Percentiles rank a stretch among this genome's conserved stretches.
phyloP scores from a whole-genome alignment of 2,797 vertebrate species.

The Babyrousa celebensis region DNA sequence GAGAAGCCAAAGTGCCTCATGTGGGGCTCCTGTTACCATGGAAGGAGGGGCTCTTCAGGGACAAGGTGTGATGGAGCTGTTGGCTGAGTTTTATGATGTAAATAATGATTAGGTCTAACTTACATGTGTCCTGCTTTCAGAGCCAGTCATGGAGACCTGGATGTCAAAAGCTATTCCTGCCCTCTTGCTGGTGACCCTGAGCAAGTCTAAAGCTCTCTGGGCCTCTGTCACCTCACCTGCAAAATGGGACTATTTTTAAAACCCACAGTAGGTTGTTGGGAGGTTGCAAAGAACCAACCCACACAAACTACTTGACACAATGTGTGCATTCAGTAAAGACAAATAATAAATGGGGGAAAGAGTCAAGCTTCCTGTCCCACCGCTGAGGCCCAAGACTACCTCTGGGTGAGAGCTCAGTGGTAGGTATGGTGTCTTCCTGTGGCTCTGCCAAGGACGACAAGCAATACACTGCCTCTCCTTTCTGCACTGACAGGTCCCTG shows the following conservation, averaged over 20 bases:
- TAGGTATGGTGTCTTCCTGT: background rate
- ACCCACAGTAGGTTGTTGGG: fast-evolving
- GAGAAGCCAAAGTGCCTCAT: background rate
- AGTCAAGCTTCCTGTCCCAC: background rate
- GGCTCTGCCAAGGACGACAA: background rate
- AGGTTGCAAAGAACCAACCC: fast-evolving
- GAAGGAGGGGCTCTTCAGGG: background rate
- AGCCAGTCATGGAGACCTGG: background rate
- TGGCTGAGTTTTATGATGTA: background rate
- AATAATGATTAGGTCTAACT: background rate
- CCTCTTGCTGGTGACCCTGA: background rate
- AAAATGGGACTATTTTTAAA: background rate
- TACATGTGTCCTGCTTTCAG: background rate
- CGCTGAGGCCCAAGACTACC: background rate
- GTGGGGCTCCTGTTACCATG: background rate
- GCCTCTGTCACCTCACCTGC: background rate
- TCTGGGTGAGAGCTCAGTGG: background rate
- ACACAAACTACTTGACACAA: background rate
- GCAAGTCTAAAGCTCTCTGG: background rate
- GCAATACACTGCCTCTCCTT: background rate
- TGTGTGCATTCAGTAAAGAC: fast-evolving
- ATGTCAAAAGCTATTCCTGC: background rate
- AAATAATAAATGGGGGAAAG: background rate
- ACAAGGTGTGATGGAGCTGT: fast-evolving
- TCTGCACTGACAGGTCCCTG: background rate